These are phyloP conservation scores for Omphaloscelis lunosa DNA, from an alignment of 2,888 invertebrate species.

Conservation along the genomic window DNA sequence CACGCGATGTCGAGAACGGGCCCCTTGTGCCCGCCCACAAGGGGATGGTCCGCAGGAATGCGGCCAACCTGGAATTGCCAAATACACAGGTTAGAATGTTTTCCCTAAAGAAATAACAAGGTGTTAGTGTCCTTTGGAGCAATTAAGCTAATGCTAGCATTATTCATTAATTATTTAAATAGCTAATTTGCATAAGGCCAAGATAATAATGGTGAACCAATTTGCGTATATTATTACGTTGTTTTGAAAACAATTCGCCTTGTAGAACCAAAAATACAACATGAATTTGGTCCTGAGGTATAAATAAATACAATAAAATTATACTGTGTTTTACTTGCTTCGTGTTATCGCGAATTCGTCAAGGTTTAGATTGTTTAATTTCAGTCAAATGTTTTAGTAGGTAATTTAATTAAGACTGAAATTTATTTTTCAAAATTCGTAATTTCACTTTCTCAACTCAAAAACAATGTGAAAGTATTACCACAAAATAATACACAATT, in stretches of 20 bases:
- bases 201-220: neutral
- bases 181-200: neutral
- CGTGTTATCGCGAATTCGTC: conserved; percentile 12
- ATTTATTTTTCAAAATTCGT: conserved; percentile 6
- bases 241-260: conserved; percentile 5
- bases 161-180: neutral
- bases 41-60: conserved; percentile 97
- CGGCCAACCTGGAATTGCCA: conserved; percentile 95
- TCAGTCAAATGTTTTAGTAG: conserved; percentile 24
- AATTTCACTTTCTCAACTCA: conserved; percentile 40
- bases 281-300: neutral
- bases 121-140: neutral
- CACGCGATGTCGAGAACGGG: conserved; percentile 99
- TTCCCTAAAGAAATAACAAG: conserved; percentile 21
- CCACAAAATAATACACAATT: conserved; percentile 41
- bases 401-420: conserved; percentile 9
- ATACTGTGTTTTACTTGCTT: conserved; percentile 13
- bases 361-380: conserved; percentile 21
- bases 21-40: conserved; percentile 99
- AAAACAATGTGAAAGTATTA: conserved; percentile 54
- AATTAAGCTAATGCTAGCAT: neutral
- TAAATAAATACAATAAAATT: neutral
- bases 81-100: neutral
- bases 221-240: neutral
- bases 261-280: neutral